Evolutionary conservation across 2,113 vertebrate species (phyloP).

Genomic region (Rallus limicola): DNA sequence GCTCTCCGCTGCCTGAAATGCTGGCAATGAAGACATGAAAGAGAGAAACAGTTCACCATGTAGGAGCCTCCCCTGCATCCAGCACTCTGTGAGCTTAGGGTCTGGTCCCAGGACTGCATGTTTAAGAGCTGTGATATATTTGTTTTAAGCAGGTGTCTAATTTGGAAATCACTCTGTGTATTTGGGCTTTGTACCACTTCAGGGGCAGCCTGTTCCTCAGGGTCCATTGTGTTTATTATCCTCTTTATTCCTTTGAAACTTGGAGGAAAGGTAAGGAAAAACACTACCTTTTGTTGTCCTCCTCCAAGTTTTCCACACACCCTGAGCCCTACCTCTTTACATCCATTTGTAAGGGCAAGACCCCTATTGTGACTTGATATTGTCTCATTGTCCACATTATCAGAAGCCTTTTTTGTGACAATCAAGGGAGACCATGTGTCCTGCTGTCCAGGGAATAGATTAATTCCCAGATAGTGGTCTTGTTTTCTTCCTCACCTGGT

Average conservation of each 20-base stretch:
- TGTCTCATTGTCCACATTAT: background rate
- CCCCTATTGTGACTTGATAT: background rate
- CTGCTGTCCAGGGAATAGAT: background rate
- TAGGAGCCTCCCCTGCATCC: background rate
- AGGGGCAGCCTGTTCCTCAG: background rate
- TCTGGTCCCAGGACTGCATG: rapidly evolving
- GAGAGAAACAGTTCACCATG: background rate
- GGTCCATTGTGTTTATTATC: background rate
- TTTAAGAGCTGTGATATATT: background rate
- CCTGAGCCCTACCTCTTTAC: background rate
- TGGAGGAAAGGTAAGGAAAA: background rate
- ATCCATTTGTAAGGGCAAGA: background rate
- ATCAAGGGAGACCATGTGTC: background rate
- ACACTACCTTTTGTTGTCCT: background rate
- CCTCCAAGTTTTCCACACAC: background rate
- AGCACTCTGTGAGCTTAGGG: background rate
- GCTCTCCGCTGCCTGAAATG: background rate
- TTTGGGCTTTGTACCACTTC: background rate
- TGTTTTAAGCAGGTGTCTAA: background rate
- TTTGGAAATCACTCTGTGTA: background rate
- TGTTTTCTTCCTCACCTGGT: background rate
- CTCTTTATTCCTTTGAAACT: background rate
- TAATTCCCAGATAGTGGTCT: background rate
- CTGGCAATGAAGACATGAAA: too few relatives aligned
- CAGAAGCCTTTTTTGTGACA: background rate